phyloP scores from a whole-genome alignment of 2,888 invertebrate genomes.

The Arge pagana region DNA sequence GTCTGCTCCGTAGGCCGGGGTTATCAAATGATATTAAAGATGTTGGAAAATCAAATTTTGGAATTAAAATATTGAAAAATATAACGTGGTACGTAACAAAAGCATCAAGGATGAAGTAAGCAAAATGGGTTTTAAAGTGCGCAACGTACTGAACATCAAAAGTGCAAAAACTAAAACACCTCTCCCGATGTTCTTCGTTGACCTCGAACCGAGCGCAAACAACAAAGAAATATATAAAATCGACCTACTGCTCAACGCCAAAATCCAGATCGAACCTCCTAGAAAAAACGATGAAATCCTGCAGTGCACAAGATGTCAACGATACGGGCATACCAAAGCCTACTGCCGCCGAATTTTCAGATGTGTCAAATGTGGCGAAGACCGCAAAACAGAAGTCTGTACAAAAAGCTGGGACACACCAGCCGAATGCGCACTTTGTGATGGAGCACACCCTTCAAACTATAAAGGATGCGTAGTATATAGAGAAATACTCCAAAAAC shows the following conservation, averaged over 20 bases:
- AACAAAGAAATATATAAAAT: slow-evolving; percentile 32
- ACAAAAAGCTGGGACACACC: slow-evolving; percentile 21
- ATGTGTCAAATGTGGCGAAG: slow-evolving; percentile 50
- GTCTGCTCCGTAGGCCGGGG: too few relatives aligned
- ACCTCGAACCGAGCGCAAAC: slow-evolving; percentile 27
- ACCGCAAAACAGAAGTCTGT: slow-evolving; percentile 54
- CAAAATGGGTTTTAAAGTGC: slow-evolving; percentile 26
- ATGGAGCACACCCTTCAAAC: slow-evolving; percentile 3
- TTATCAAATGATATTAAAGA: too few relatives aligned
- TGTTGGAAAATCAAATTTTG: too few relatives aligned
- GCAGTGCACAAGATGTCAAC: slow-evolving; percentile 29
- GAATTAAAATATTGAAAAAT: too few relatives aligned
- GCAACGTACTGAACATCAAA: slow-evolving; percentile 26
- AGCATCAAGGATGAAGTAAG: slow-evolving; percentile 27
- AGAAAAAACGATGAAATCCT: slow-evolving; percentile 26
- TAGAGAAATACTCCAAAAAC: not conserved
- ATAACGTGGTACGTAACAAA: too few relatives aligned
- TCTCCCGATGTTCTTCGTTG: slow-evolving; percentile 29
- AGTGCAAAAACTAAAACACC: slow-evolving; percentile 25
- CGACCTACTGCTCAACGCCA: slow-evolving; percentile 24
- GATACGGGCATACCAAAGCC: slow-evolving; percentile 28
- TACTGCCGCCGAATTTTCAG: slow-evolving; percentile 23
- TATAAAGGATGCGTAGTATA: slow-evolving; percentile 1
- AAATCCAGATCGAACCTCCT: too few relatives aligned
- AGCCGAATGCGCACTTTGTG: slow-evolving; percentile 5